A percentile compares a stretch with the other conserved stretches of the same genome.
These are phyloP conservation scores for Nematopogon swammerdamellus DNA, from an alignment of 2,888 invertebrate genomes.

Conservation along the genomic window DNA sequence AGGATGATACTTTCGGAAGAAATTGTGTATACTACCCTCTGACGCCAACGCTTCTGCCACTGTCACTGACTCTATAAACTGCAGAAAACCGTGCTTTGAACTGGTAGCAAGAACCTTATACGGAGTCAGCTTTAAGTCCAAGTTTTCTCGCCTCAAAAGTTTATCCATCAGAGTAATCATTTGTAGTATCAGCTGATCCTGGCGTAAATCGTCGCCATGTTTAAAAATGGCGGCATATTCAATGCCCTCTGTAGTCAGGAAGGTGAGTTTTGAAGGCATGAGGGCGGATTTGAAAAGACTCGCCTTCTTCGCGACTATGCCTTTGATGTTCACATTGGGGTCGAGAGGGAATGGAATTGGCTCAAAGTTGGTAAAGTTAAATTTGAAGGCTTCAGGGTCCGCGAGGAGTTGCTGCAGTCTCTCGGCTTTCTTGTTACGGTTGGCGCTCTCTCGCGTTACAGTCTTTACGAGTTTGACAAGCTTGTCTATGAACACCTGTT, in stretches of 20 bases:
- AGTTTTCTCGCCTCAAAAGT: slow-evolving; percentile 86
- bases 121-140: slow-evolving; percentile 94
- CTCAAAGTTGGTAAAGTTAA: slow-evolving; percentile 87
- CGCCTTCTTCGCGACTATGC: slow-evolving; percentile 86
- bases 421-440: slow-evolving; percentile 89
- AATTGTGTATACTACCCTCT: slow-evolving; percentile 90
- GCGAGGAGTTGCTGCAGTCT: slow-evolving; percentile 79
- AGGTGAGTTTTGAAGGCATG: slow-evolving; percentile 91
- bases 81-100: slow-evolving; percentile 93
- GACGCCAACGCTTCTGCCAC: slow-evolving; percentile 87
- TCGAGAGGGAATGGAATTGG: slow-evolving; percentile 93
- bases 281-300: slow-evolving; percentile 93
- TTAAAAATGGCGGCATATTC: slow-evolving; percentile 97
- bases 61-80: slow-evolving; percentile 90
- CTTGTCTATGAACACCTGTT: slow-evolving; percentile 89
- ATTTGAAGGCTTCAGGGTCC: slow-evolving; percentile 77
- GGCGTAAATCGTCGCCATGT: slow-evolving; percentile 94
- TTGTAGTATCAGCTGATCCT: slow-evolving; percentile 96
- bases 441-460: slow-evolving; percentile 88
- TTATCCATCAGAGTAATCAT: slow-evolving; percentile 99
- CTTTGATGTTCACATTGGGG: slow-evolving; percentile 84
- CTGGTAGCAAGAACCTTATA: slow-evolving; percentile 94
- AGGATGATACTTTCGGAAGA: slow-evolving; percentile 87
- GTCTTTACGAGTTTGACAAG: slow-evolving; percentile 84
- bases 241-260: slow-evolving; percentile 74